Base-by-base conservation (phyloP, 2,888 invertebrate species). In the Linnaemya vulpina region DNA sequence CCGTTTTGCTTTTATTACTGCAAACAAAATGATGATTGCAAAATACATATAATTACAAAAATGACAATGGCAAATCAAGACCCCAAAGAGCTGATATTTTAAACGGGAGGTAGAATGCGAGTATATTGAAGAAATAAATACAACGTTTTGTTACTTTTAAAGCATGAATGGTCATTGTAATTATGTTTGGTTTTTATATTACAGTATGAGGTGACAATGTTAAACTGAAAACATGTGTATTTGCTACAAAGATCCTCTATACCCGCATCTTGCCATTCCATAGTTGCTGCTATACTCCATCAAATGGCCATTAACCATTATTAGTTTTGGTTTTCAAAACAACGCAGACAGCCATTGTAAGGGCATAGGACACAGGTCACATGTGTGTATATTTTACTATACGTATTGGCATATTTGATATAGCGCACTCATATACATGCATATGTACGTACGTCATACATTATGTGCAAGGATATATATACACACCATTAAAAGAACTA, bases 121-220 rank as follows among this genome's bases (percentile, higher is more conserved):
- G n/a, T 7, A 8, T n/a, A 53, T 17, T 17, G 17, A 53, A 65
- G 65, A 68, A 77, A 65, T 58, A 79, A 73, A 65, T 22, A 65
- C 55, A 71, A 60, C 49, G 38, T 58, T 68, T 51, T 51, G 5
- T 20, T 67, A 68, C 46, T n/a, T 63, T 71, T 40, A 65, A 38
- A 51, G 58, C 70, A 76, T 65, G 49, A 71, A n/a, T 71, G 58
- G 63, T 65, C 49, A 76, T 70, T 13, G 65, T 65, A 76, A 82
- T 71, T 76, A 65, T 49, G 63, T 82, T 76, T 76, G 49, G 58
- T 49, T 71, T 76, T 76, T 58, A 76, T 55, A 76, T 70, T 51
- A 20, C 38, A 62, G 20, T 51, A 62, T 43, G 51, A 60, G 67
- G 67, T 80, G 80, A 67, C 80, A 74, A 51, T 51, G 20, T 67